Evolutionary conservation across 2,888 invertebrate species (phyloP).

Genomic region (Drosophila pseudotakahashii): DNA sequence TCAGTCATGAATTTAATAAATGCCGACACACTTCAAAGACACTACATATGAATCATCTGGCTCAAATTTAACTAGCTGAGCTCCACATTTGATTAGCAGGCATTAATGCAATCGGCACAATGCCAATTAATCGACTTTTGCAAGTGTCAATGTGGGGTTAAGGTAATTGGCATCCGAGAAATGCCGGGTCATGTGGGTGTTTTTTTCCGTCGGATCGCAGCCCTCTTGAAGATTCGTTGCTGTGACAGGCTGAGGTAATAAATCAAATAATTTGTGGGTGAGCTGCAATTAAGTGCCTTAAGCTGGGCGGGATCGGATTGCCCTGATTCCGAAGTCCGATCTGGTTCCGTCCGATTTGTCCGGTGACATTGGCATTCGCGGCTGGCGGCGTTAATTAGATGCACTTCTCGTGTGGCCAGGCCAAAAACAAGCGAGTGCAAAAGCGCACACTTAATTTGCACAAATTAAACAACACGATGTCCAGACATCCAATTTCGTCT

Average conservation of each 20-base stretch:
- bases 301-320: slow-evolving; percentile 6
- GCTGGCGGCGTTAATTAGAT: slow-evolving; percentile 59
- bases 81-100: slow-evolving; percentile 61
- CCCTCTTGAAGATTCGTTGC: slow-evolving; percentile 21
- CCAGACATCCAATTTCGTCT: slow-evolving; percentile 57
- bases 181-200: slow-evolving; percentile 32
- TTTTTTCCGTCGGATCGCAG: too few species aligned
- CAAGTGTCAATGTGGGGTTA: slow-evolving; percentile 51
- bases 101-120: slow-evolving; percentile 66
- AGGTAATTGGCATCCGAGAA: slow-evolving; percentile 31
- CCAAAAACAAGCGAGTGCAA: slow-evolving; percentile 37
- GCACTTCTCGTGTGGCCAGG: slow-evolving; percentile 50
- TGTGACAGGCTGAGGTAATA: slow-evolving; percentile 46
- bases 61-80: slow-evolving; percentile 27
- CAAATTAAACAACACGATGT: slow-evolving; percentile 59
- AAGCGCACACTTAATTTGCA: slow-evolving; percentile 60
- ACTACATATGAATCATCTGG: slow-evolving; percentile 31
- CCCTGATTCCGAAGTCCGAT: background rate
- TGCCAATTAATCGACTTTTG: slow-evolving; percentile 69
- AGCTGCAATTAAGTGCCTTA: slow-evolving; percentile 39
- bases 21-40: slow-evolving; percentile 5
- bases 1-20: slow-evolving; percentile 47
- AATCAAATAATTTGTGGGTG: slow-evolving; percentile 40
- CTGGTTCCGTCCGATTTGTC: slow-evolving; percentile 9
- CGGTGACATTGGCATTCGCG: slow-evolving; percentile 47